Base-by-base conservation (phyloP, 2,888 invertebrate species). In the Rhabditoides inermis region DNA sequence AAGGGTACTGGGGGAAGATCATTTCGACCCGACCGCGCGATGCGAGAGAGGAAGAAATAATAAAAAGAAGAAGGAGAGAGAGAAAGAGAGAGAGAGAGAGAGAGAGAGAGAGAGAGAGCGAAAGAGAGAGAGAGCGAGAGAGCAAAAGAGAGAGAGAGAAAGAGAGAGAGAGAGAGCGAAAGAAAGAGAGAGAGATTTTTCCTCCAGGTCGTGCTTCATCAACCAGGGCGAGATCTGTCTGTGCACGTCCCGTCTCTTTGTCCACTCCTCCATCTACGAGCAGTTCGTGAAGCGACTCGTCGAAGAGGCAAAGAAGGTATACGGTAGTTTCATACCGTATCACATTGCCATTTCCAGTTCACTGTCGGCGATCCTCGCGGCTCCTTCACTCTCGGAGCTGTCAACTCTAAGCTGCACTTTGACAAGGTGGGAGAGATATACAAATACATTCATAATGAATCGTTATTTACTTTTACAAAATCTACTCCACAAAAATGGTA, bases 211-310 rank as follows among this genome's bases (percentile, higher is more conserved):
- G 3, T 78, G 78, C 46, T 82, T 82, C 69, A 61, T 78, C 41
- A 82, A 83, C 61, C 81, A 81, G 61, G 82, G 82, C n/a, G 82
- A 82, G 68, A 78, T 82, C 12, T 82, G 82, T 66, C 74, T 82
- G 20, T 82, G 82, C 61, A 80, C 81, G 1, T 82, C 81, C 62
- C 73, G 82, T 35, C 72, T 83, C 12, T 82, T 77, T 70, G 81
- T 83, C 23, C 81, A 83, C 45, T 62, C 62, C 32, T 59, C 64
- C 2, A 77, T 82, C 26, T 81, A 77, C 58, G 73, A 78, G 1
- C 69, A 67, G 5, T 82, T 82, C 63, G 39, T 81, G 7, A 63
- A 76, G 22, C 72, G 65, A 50, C 80, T 80, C 22, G 56, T 69
- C 0, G 56, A 53, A n/a, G 63, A 67, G 39, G 61, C 70, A 0